These are phyloP conservation scores for Lepilemur ruficaudatus DNA, from an alignment of 2,797 vertebrate species.

Conservation along the genomic window DNA sequence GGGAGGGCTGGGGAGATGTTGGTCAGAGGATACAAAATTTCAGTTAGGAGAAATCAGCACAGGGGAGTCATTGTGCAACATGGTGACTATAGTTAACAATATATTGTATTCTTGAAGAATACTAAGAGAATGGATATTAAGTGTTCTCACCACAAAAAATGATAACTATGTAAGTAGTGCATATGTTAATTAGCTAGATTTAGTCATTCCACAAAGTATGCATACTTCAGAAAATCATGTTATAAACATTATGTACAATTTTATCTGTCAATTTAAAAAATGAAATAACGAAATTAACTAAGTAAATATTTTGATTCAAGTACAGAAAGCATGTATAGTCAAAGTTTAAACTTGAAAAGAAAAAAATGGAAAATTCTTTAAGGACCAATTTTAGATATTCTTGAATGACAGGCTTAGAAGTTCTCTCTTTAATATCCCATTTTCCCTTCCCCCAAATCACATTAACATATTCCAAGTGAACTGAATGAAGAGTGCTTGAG, in stretches of 20 bases:
- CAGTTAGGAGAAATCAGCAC: neutral
- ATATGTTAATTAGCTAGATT: neutral
- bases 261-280: neutral
- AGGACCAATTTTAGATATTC: neutral
- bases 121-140: neutral
- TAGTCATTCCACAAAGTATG: neutral
- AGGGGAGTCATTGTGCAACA: neutral
- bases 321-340: neutral
- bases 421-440: neutral
- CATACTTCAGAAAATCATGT: neutral
- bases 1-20: neutral
- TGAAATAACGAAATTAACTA: neutral
- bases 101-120: neutral
- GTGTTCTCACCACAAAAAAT: neutral
- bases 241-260: neutral
- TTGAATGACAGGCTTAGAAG: neutral
- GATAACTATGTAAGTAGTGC: neutral
- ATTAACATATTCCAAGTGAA: neutral
- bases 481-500: neutral
- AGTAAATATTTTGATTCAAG: neutral
- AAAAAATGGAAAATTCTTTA: neutral
- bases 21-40: neutral
- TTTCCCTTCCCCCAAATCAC: neutral
- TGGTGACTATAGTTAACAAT: neutral
- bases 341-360: neutral